phyloP scores from a whole-genome alignment of 2,888 invertebrate species.

The Tanypteryx hageni region DNA sequence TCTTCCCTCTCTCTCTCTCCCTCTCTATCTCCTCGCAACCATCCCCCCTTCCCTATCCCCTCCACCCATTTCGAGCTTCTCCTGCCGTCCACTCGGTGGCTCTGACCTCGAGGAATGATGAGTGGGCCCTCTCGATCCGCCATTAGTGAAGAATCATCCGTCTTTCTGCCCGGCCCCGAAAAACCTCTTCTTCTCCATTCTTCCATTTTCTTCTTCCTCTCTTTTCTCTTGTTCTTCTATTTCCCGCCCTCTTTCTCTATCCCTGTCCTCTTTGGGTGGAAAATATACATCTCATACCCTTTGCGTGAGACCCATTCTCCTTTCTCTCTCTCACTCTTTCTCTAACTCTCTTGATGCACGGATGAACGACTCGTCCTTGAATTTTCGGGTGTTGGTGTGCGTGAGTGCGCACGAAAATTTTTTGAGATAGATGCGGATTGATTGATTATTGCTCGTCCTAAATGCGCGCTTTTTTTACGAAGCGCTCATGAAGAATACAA shows the following conservation, averaged over 20 bases:
- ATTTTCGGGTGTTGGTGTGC: background rate
- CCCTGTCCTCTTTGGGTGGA: background rate
- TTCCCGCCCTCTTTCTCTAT: background rate
- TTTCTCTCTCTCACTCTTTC: background rate
- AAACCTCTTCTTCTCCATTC: background rate
- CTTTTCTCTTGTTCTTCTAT: background rate
- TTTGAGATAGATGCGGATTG: background rate
- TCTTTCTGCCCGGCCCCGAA: conserved; percentile 24
- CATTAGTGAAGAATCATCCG: conserved; percentile 48
- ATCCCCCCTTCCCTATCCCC: background rate
- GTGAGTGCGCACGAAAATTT: background rate
- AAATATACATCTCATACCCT: too few species aligned
- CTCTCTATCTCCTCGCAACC: background rate
- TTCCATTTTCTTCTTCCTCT: background rate
- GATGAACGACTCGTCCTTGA: background rate
- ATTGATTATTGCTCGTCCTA: conserved; percentile 10
- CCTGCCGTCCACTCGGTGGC: conserved; percentile 37
- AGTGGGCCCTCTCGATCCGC: conserved; percentile 50
- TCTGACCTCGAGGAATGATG: conserved; percentile 56
- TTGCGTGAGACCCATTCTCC: background rate
- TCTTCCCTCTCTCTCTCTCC: background rate
- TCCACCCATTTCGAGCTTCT: background rate
- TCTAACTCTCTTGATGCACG: background rate
- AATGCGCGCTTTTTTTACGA: background rate
- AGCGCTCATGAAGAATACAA: background rate